Evolutionary conservation across 2,888 invertebrate species (phyloP), one percentile per base, ranked within the genome.

Genomic region (Caenorhabditis sp.): DNA sequence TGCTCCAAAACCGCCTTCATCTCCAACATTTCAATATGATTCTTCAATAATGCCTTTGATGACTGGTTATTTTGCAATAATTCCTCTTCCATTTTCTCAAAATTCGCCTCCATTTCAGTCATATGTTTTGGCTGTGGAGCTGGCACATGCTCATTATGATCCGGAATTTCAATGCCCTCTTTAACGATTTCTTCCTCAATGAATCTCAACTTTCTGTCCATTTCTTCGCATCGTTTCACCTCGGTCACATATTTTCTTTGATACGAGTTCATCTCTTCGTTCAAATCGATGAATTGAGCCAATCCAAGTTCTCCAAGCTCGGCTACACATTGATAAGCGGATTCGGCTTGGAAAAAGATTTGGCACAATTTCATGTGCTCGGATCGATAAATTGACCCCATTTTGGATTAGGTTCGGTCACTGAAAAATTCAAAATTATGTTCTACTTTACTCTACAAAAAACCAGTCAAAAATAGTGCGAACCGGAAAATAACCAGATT

Each of bases 301-400:
- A 85, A 25, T 20, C 85, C 84, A 17, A 81, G 70, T 60, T 86
- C 86, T 61, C 86, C 86, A 25, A 86, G 62, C 62, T 85, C 83
- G 20, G 86, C 83, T 31, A 86, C 82, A 69, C 83, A 83, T 56
- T 77, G 78, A 67, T 85, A 86, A 10, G 86, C 86, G 12, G 84
- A 79, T 63, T 86, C 86, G n/a, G 86, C 75, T 76, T 86, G 86
- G 64, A 85, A 77, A 78, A 85, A 85, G 54, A 86, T 64, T 72
- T 86, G 86, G 76, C 83, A 86, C 68, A 85, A 74, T 62, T 80
- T 81, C 85, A 85, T 85, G 70, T 73, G 70, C 77, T 84, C 85
- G 62, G 81, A 81, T 56, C 85, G 84, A 76, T 81, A 85, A 70
- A 85, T 79, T 67, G 85, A 81, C 21, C 84, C 82, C 84, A 85